Percentiles rank a stretch among this genome's conserved stretches.
These are phyloP conservation scores for Patella ulyssiponensis DNA, from an alignment of 2,888 invertebrate species.

Conservation along the genomic window DNA sequence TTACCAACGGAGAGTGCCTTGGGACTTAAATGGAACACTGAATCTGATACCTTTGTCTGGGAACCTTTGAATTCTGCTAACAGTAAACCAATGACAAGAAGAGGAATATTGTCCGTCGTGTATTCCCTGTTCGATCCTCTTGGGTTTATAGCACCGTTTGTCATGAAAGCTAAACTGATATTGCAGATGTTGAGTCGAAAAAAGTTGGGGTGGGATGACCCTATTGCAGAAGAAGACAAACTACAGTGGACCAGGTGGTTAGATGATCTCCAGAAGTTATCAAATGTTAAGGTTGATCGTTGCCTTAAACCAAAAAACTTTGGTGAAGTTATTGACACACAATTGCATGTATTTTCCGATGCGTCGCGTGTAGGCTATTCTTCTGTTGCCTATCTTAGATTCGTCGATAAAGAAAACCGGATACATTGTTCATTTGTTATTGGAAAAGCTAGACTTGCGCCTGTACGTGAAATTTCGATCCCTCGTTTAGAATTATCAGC, in stretches of 20 bases:
- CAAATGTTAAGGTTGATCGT: background rate
- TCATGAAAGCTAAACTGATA: constrained; percentile 9
- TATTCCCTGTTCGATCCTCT: constrained; percentile 14
- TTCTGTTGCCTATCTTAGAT: background rate
- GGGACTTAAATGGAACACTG: constrained; percentile 6
- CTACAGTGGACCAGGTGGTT: constrained; percentile 7
- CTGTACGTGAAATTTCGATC: background rate
- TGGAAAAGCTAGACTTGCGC: background rate
- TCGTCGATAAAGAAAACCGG: background rate
- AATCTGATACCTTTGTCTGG: constrained; percentile 10
- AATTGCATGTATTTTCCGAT: background rate
- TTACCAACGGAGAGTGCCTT: constrained; percentile 12
- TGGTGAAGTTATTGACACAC: background rate
- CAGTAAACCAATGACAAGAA: constrained; percentile 11
- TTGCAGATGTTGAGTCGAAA: constrained; percentile 4
- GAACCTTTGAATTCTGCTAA: background rate
- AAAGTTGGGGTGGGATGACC: constrained; percentile 13
- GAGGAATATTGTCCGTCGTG: constrained; percentile 12
- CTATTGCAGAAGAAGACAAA: background rate
- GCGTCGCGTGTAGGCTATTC: background rate
- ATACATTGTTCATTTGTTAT: background rate
- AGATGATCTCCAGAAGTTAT: background rate
- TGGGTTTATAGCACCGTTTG: constrained; percentile 9
- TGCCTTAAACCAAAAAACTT: background rate
- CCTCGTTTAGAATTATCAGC: background rate